These are phyloP conservation scores for Indicator maculatus DNA, from an alignment of 2,113 vertebrate species.

Conservation along the genomic window DNA sequence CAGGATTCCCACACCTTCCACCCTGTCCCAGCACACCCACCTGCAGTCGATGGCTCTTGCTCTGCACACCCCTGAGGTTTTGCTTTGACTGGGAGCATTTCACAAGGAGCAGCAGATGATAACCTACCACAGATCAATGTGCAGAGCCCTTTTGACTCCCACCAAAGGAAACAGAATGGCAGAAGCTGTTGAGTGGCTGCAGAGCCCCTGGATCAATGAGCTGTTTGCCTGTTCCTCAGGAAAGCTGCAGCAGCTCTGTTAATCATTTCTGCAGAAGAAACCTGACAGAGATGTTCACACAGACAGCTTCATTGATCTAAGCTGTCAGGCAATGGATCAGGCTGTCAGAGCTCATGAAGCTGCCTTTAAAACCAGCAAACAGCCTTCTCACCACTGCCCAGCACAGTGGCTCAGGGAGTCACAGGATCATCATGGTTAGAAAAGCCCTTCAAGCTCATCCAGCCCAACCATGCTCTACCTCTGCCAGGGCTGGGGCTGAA, in stretches of 20 bases:
- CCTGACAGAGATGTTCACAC: not conserved
- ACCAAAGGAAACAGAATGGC: not conserved
- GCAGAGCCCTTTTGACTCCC: not conserved
- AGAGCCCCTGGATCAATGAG: not conserved
- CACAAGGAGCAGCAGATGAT: not conserved
- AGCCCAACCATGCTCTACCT: too few relatives aligned
- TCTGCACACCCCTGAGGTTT: not conserved
- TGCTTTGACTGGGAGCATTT: not conserved
- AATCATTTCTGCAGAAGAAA: not conserved
- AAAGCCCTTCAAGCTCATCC: too few relatives aligned
- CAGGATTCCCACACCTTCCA: not conserved
- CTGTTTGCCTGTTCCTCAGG: not conserved
- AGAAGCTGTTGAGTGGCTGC: not conserved
- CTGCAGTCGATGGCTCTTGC: not conserved
- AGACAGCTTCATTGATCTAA: not conserved
- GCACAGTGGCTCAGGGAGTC: not conserved
- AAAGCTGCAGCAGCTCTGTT: not conserved
- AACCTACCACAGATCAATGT: not conserved
- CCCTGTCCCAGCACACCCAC: not conserved
- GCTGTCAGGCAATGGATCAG: not conserved
- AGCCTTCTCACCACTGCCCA: not conserved
- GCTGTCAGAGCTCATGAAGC: not conserved
- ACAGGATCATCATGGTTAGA: too few relatives aligned
- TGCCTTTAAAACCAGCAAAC: not conserved
- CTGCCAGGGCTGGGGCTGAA: too few relatives aligned